These are phyloP conservation scores for Tachina fera DNA, from an alignment of 2,888 invertebrate genomes.

Conservation along the genomic window DNA sequence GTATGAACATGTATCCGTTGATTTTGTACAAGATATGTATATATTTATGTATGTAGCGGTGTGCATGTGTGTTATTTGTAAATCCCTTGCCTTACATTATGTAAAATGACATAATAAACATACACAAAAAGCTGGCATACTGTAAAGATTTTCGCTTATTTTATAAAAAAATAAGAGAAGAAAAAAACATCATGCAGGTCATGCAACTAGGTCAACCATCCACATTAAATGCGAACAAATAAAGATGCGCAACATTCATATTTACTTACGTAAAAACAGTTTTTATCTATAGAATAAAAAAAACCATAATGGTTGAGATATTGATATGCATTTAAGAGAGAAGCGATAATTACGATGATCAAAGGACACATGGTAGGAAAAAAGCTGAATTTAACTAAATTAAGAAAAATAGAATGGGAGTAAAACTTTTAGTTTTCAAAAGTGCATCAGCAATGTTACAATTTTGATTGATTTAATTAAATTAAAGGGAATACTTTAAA, in stretches of 20 bases:
- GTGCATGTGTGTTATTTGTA: slow-evolving; percentile 37
- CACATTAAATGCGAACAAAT: slow-evolving; percentile 26
- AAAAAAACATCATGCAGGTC: slow-evolving; percentile 64
- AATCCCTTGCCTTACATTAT: slow-evolving; percentile 67
- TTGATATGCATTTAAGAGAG: slow-evolving; percentile 24
- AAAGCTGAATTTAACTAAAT: slow-evolving; percentile 31
- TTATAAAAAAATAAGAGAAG: slow-evolving; percentile 32
- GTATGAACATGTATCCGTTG: background rate
- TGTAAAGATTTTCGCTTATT: slow-evolving; percentile 68
- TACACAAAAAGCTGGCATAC: slow-evolving; percentile 48
- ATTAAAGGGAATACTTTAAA: too few relatives aligned
- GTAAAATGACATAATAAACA: slow-evolving; percentile 67
- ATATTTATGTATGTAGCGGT: slow-evolving; percentile 4
- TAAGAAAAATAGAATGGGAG: background rate
- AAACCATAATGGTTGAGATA: slow-evolving; percentile 44
- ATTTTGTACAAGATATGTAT: slow-evolving; percentile 3
- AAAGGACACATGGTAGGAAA: slow-evolving; percentile 51
- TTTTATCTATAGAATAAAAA: slow-evolving; percentile 48
- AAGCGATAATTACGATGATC: slow-evolving; percentile 29
- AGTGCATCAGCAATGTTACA: slow-evolving; percentile 5
- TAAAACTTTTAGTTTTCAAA: background rate
- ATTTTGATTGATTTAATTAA: too few relatives aligned
- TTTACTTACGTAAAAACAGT: slow-evolving; percentile 10
- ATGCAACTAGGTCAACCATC: slow-evolving; percentile 68
- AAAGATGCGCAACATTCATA: slow-evolving; percentile 26